Evolutionary conservation across 2,797 vertebrate species (phyloP), one percentile per base, ranked within the genome.

Genomic region (Phoeniculus purpureus): DNA sequence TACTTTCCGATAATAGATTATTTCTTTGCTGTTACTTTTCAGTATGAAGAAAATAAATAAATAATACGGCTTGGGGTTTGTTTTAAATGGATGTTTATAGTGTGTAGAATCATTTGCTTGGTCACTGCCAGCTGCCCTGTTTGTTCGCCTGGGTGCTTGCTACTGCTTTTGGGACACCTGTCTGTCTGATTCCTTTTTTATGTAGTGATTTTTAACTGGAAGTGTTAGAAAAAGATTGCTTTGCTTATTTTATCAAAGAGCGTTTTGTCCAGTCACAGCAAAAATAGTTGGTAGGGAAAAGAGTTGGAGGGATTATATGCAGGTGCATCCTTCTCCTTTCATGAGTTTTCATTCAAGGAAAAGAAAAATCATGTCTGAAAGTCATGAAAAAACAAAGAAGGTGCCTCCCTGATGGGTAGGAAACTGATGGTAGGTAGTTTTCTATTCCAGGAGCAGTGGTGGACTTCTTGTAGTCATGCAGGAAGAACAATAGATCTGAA

Each of bases 401-500:
- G 4, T 50, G 61, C 17, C 76, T 26, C 77, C 75, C 60, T 52
- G 48, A n/a, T 48, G 22, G 54, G 67, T 3, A 61, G 7, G 20
- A 6, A 34, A 25, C 26, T n/a, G 10, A 32, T 27, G 11, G 8
- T 48, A n/a, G 2, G 4, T 58, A 22, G 50, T 75, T 87, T 87
- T 78, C 55, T 51, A 10, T 51, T 72, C 29, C 58, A 10, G 77
- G 14, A 86, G 73, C 31, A 21, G 60, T 62, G 62, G 15, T 64
- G 71, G 88, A 80, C 71, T 89, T 47, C 9, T 6, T 89, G 86
- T 86, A 72, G 68, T 71, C 80, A 31, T 84, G 45, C 76, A 85
- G 90, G 87, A 96, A 78, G 93, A 93, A 58, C 86, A 81, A 76
- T 47, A 67, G 90, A 60, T 25, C 66, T 48, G 73, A 14, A 78